These are phyloP conservation scores for Moxostoma hubbsi DNA, from an alignment of 2,797 vertebrate species.

Conservation along the genomic window DNA sequence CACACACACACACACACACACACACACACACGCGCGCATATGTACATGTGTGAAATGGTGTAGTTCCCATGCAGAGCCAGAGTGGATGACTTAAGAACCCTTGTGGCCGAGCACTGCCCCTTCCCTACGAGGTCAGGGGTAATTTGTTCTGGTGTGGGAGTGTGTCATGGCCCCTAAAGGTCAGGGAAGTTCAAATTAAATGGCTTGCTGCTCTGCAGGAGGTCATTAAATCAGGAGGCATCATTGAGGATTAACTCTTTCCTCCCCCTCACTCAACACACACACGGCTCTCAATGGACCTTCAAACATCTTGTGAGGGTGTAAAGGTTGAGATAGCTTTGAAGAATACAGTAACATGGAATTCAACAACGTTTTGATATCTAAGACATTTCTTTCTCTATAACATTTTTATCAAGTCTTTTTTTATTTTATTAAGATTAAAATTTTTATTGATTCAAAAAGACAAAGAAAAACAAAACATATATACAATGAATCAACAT, in stretches of 20 bases:
- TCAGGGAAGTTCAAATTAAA: constrained; percentile 73
- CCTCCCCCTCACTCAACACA: constrained; percentile 56
- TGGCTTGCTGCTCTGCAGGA: constrained; percentile 64
- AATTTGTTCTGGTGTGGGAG: constrained; percentile 74
- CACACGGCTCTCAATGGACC: background rate
- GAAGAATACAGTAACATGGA: background rate
- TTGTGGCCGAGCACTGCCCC: constrained; percentile 51
- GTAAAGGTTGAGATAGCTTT: constrained; percentile 1
- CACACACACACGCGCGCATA: constrained; percentile 33
- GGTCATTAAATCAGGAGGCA: constrained; percentile 60
- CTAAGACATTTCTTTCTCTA: too few relatives aligned
- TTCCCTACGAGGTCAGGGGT: constrained; percentile 69
- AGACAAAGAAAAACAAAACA: too few relatives aligned
- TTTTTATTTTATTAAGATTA: too few relatives aligned
- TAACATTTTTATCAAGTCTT: too few relatives aligned
- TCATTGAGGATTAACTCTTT: constrained; percentile 71
- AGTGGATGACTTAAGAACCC: constrained; percentile 42
- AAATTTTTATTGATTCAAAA: too few relatives aligned
- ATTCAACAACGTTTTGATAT: background rate
- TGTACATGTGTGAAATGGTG: constrained; percentile 18
- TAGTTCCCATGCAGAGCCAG: constrained; percentile 36
- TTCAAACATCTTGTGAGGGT: background rate
- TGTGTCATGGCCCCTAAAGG: constrained; percentile 69
- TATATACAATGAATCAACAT: too few relatives aligned
- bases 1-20: constrained; percentile 27